phyloP scores from a whole-genome alignment of 2,888 invertebrate species.

The Chymomyza fuscimana region DNA sequence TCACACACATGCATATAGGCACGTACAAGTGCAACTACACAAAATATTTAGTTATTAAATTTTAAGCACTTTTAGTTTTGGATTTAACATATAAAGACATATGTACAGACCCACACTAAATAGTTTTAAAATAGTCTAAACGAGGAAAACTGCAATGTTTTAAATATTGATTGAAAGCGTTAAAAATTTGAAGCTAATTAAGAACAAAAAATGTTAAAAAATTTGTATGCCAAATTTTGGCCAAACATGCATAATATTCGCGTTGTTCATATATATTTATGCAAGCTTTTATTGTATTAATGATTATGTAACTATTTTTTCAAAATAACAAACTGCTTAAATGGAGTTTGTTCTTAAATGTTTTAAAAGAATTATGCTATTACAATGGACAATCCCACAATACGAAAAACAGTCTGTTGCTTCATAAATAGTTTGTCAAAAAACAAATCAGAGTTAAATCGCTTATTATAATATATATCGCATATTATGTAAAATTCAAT shows the following conservation, averaged over 20 bases:
- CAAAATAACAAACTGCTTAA: not conserved
- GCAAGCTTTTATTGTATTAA: not conserved
- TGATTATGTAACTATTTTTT: not conserved
- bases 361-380: too few relatives aligned
- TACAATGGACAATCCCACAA: too few relatives aligned
- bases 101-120: slow-evolving; percentile 19
- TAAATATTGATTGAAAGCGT: slow-evolving; percentile 8
- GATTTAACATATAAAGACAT: slow-evolving; percentile 35
- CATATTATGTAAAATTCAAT: too few relatives aligned
- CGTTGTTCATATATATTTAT: too few relatives aligned
- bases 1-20: slow-evolving; percentile 28
- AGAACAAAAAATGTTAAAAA: not conserved
- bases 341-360: not conserved
- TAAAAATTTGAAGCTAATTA: slow-evolving; percentile 3
- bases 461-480: too few relatives aligned
- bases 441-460: too few relatives aligned
- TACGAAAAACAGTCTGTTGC: too few relatives aligned
- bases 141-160: slow-evolving; percentile 35
- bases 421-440: too few relatives aligned
- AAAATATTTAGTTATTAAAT: not conserved
- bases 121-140: slow-evolving; percentile 34
- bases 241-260: too few relatives aligned
- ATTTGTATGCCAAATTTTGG: not conserved
- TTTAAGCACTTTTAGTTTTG: slow-evolving; percentile 43
- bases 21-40: not conserved